phyloP scores from a whole-genome alignment of 2,888 invertebrate species.

The Notodonta ziczac region DNA sequence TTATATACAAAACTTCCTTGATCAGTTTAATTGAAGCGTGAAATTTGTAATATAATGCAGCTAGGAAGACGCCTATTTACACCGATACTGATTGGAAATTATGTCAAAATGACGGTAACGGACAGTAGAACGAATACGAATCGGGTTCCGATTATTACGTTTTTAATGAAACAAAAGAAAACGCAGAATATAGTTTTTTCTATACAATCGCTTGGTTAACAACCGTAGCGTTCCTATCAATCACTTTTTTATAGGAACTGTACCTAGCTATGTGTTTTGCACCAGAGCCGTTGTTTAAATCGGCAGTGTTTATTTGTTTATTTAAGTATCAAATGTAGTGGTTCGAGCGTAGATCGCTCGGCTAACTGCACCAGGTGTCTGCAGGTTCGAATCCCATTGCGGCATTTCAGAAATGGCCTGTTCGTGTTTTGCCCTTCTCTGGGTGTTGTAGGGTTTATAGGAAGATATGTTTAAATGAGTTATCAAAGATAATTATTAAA shows the following conservation, averaged over 20 bases:
- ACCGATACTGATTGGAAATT: background rate
- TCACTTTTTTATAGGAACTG: constrained; percentile 40
- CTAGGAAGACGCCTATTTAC: background rate
- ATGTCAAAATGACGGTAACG: background rate
- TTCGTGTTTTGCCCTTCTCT: too few species aligned
- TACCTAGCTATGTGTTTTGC: constrained; percentile 12
- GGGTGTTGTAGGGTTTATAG: too few species aligned
- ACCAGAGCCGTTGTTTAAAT: constrained; percentile 12
- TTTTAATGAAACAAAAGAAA: constrained; percentile 41
- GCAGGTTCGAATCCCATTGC: too few species aligned
- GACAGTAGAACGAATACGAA: background rate
- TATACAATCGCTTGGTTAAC: constrained; percentile 45
- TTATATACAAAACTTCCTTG: background rate
- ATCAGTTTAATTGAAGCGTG: background rate
- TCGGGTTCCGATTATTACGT: constrained; percentile 31
- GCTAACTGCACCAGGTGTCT: too few species aligned
- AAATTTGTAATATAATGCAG: background rate
- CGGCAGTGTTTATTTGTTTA: constrained; percentile 18
- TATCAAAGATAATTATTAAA: too few species aligned
- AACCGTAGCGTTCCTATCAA: constrained; percentile 51
- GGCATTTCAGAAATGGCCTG: too few species aligned
- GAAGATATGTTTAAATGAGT: too few species aligned
- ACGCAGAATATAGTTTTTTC: constrained; percentile 37
- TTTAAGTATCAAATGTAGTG: too few species aligned
- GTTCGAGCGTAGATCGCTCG: too few species aligned